Conservation (phyloP, 2,888 invertebrate species). For the Timema podura region DNA sequence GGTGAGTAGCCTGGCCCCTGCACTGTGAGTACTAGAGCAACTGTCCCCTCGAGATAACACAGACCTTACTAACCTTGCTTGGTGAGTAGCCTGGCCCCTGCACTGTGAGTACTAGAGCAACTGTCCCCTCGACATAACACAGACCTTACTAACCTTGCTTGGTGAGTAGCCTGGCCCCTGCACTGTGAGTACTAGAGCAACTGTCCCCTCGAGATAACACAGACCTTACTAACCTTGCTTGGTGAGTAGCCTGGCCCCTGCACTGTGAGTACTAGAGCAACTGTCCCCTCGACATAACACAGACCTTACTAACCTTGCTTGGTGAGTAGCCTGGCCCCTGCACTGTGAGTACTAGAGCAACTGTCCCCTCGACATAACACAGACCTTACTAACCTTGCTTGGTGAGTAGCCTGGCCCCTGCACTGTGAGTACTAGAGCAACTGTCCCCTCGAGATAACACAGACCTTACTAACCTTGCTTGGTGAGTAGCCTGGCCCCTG, state of each 20-base stretch:
- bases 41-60: slow-evolving; percentile 41
- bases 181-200: slow-evolving; percentile 59
- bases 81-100: slow-evolving; percentile 62
- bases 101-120: slow-evolving; percentile 59
- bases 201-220: slow-evolving; percentile 41
- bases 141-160: slow-evolving; percentile 66
- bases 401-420: slow-evolving; percentile 62
- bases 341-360: slow-evolving; percentile 59
- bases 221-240: slow-evolving; percentile 66
- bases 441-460: slow-evolving; percentile 41
- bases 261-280: slow-evolving; percentile 59
- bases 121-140: slow-evolving; percentile 41
- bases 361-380: slow-evolving; percentile 41
- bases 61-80: slow-evolving; percentile 66
- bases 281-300: slow-evolving; percentile 41
- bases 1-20: slow-evolving; percentile 62
- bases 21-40: slow-evolving; percentile 59
- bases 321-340: slow-evolving; percentile 62
- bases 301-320: slow-evolving; percentile 66
- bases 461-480: slow-evolving; percentile 66
- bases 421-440: slow-evolving; percentile 59
- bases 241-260: slow-evolving; percentile 62
- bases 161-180: slow-evolving; percentile 62
- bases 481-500: slow-evolving; percentile 62
- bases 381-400: slow-evolving; percentile 66